phyloP scores from a whole-genome alignment of 2,113 vertebrate species.

The Bothrops jararaca region DNA sequence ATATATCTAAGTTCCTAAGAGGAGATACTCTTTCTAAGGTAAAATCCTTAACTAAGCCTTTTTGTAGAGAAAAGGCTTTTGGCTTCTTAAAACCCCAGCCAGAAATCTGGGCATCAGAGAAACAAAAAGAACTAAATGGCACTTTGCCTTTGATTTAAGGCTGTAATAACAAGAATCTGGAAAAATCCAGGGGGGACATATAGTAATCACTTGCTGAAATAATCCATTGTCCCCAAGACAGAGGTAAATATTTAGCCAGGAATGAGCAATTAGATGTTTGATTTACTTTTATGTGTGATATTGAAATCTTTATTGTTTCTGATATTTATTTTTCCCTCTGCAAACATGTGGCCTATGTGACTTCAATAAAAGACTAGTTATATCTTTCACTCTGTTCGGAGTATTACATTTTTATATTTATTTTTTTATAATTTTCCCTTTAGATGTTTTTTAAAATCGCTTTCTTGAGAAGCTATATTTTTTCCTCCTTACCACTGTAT shows the following conservation, averaged over 20 bases:
- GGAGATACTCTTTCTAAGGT: not conserved
- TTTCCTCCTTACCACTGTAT: not conserved
- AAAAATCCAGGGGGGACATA: not conserved
- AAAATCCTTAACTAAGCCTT: not conserved
- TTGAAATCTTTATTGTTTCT: not conserved
- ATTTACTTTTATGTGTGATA: not conserved
- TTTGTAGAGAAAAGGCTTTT: not conserved
- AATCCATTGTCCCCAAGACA: not conserved
- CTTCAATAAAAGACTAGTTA: not conserved
- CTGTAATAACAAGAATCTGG: not conserved
- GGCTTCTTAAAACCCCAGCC: not conserved
- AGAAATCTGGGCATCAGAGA: not conserved
- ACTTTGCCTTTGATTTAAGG: not conserved
- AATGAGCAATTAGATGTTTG: not conserved
- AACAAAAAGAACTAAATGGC: not conserved
- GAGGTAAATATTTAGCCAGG: not conserved
- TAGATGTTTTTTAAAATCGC: not conserved
- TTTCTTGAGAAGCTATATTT: not conserved
- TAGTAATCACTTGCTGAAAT: not conserved
- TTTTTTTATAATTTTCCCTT: not conserved
- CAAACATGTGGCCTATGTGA: not conserved
- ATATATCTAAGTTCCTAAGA: not conserved
- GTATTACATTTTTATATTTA: not conserved
- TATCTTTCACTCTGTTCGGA: not conserved
- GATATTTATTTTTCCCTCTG: not conserved